phyloP scores from a whole-genome alignment of 2,113 vertebrate species.

The Aspidoscelis tigris region DNA sequence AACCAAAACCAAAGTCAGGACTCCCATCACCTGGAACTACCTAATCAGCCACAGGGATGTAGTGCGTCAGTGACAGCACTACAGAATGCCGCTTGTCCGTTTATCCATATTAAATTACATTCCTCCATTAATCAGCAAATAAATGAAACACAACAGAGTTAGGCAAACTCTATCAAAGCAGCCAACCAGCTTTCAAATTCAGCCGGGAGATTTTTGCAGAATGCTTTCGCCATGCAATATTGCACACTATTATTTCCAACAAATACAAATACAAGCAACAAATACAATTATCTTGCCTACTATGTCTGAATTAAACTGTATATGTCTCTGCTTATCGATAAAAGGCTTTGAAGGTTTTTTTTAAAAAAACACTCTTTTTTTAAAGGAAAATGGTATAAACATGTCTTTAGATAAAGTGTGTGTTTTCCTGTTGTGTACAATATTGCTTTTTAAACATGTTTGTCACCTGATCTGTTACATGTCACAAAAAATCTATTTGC shows the following conservation, averaged over 20 bases:
- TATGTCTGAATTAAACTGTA: background rate
- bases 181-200: background rate
- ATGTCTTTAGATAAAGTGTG: no score
- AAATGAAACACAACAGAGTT: background rate
- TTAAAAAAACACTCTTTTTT: no score
- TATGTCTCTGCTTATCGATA: background rate
- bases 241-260: background rate
- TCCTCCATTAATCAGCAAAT: background rate
- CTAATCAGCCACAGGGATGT: background rate
- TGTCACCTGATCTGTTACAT: background rate
- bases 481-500: no score
- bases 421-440: background rate
- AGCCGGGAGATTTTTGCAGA: background rate
- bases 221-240: background rate
- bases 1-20: background rate
- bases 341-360: no score
- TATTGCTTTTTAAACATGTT: background rate
- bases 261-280: background rate
- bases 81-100: background rate
- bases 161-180: background rate
- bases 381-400: background rate
- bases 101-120: background rate
- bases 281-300: background rate
- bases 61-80: background rate
- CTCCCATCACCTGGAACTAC: background rate